Percentiles rank a stretch among this genome's conserved stretches.
Evolutionary conservation across 2,888 invertebrate species (phyloP).

Genomic region (Eupsilia transversa): DNA sequence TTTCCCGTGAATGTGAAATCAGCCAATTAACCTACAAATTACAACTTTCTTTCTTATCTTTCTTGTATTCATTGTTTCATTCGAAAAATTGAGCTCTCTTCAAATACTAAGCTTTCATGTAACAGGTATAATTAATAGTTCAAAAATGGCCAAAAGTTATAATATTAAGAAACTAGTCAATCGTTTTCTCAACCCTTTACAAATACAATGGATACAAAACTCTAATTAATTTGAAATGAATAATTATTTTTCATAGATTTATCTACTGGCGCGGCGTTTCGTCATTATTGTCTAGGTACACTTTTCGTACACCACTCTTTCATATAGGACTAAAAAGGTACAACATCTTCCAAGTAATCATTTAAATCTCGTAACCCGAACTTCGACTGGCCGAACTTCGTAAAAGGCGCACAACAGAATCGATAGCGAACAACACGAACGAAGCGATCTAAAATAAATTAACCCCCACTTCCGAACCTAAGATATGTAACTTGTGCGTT

Average conservation of each 20-base stretch:
- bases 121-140: no score
- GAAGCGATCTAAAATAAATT: constrained; percentile 69
- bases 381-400: constrained; percentile 34
- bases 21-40: not conserved
- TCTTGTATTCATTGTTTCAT: not conserved
- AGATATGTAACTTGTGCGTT: constrained; percentile 72
- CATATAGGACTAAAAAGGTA: not conserved
- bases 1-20: not conserved
- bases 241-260: not conserved
- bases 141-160: not conserved
- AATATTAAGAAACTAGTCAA: not conserved
- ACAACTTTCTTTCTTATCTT: not conserved
- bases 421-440: constrained; percentile 47
- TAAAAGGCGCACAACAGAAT: constrained; percentile 36
- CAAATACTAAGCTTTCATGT: not conserved
- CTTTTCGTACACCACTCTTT: not conserved
- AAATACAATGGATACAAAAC: not conserved
- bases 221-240: not conserved
- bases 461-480: constrained; percentile 56
- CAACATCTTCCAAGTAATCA: constrained; percentile 30
- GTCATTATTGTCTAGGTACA: not conserved
- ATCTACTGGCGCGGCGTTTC: no score
- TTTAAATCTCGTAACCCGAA: constrained; percentile 26
- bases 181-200: not conserved
- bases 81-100: not conserved